Evolutionary conservation across 2,888 invertebrate species (phyloP).

Genomic region (Diarsia dahlii): DNA sequence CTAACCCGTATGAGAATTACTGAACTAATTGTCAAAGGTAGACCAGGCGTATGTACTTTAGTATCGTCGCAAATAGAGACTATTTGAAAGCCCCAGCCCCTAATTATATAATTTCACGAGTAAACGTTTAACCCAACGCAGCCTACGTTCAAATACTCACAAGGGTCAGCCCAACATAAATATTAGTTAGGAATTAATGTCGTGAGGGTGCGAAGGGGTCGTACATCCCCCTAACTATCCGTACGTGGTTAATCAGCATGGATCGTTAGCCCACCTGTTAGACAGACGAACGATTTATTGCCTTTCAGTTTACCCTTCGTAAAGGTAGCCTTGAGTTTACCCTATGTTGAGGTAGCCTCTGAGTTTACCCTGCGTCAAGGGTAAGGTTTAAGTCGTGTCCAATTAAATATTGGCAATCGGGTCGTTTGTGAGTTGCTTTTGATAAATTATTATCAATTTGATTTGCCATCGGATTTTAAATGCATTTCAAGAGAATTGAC

Average conservation of each 20-base stretch:
- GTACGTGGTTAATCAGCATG: slow-evolving; percentile 40
- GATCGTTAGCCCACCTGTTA: slow-evolving; percentile 31
- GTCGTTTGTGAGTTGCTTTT: not conserved
- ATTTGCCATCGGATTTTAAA: not conserved
- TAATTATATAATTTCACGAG: not conserved
- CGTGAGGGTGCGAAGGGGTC: slow-evolving; percentile 18
- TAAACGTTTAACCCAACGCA: slow-evolving; percentile 5
- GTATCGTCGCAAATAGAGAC: not conserved
- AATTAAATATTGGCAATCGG: slow-evolving; percentile 11
- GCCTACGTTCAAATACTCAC: not conserved
- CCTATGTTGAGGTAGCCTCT: not conserved
- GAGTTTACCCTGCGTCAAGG: not conserved
- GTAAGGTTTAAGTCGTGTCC: not conserved
- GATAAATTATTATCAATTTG: not conserved
- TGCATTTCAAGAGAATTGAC: no score
- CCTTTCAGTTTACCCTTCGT: not conserved
- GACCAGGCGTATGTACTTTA: not conserved
- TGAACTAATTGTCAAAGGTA: not conserved
- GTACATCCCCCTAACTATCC: slow-evolving; percentile 24
- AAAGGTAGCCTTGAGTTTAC: not conserved
- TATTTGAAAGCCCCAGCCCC: not conserved
- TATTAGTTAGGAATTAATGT: slow-evolving; percentile 50
- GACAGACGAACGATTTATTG: slow-evolving; percentile 33
- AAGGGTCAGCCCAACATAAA: slow-evolving; percentile 35
- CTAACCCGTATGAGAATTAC: no score